phyloP scores from a whole-genome alignment of 1,140 invertebrate genomes.

The Choristoneura fumiferana region DNA sequence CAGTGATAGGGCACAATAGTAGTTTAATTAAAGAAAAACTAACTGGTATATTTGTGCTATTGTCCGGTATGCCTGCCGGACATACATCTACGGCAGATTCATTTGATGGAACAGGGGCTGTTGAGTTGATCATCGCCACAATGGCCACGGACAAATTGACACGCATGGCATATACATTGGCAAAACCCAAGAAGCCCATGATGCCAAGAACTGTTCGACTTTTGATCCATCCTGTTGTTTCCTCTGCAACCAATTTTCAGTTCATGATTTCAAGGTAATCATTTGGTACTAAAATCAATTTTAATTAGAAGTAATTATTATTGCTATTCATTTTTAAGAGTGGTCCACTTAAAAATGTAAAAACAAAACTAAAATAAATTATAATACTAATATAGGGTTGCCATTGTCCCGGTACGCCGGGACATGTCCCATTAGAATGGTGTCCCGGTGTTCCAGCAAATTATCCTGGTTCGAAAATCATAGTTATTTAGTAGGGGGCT shows the following conservation, averaged over 20 bases:
- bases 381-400: too few relatives aligned
- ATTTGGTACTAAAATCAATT: too few relatives aligned
- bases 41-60: constrained; percentile 80
- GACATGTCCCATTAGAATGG: too few relatives aligned
- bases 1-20: not conserved
- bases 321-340: too few relatives aligned
- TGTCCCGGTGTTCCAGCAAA: too few relatives aligned
- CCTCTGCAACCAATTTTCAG: constrained; percentile 79
- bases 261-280: too few relatives aligned
- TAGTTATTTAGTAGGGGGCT: too few relatives aligned
- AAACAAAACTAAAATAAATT: too few relatives aligned
- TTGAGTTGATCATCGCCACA: constrained; percentile 94
- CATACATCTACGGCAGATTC: constrained; percentile 82
- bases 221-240: constrained; percentile 84
- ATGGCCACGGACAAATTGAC: constrained; percentile 96
- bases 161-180: constrained; percentile 93
- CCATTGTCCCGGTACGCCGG: too few relatives aligned
- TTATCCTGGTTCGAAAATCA: too few relatives aligned
- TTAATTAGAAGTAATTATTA: too few relatives aligned
- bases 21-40: constrained; percentile 39
- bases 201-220: constrained; percentile 87
- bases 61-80: constrained; percentile 70
- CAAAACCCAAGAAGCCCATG: constrained; percentile 88
- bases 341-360: too few relatives aligned
- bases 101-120: constrained; percentile 79